These are phyloP conservation scores for Rhynchonycteris naso DNA, from an alignment of 2,797 vertebrate species.

Conservation along the genomic window DNA sequence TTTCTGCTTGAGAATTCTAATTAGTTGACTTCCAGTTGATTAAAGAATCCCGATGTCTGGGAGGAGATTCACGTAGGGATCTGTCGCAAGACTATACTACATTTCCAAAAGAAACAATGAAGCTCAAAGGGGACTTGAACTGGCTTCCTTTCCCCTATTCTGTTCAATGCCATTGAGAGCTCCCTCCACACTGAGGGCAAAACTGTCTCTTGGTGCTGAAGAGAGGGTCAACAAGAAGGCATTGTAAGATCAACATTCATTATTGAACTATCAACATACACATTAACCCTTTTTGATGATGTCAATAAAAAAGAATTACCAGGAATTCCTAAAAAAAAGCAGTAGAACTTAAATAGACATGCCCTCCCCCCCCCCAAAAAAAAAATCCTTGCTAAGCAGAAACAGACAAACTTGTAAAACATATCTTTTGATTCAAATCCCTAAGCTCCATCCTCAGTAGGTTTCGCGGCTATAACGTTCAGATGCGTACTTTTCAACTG, in stretches of 20 bases:
- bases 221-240: neutral
- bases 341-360: neutral
- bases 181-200: neutral
- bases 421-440: neutral
- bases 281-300: neutral
- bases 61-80: neutral
- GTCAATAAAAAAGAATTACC: neutral
- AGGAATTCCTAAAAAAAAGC: neutral
- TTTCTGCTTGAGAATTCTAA: conserved; percentile 74
- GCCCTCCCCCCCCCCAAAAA: rapidly evolving
- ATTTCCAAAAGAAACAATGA: conserved; percentile 49
- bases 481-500: neutral
- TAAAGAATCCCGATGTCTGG: conserved; percentile 52
- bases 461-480: neutral
- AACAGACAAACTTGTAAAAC: neutral
- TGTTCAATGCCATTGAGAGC: neutral
- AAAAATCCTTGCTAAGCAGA: neutral
- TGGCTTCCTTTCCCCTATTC: neutral
- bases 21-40: conserved; percentile 68
- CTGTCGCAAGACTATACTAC: neutral
- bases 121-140: neutral
- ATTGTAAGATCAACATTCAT: neutral
- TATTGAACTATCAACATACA: neutral
- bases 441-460: neutral
- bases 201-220: neutral